A percentile compares a stretch with the other conserved stretches of the same genome.
These are phyloP conservation scores for Elgonia sp. DNA, from an alignment of 2,888 invertebrate genomes.

Conservation along the genomic window DNA sequence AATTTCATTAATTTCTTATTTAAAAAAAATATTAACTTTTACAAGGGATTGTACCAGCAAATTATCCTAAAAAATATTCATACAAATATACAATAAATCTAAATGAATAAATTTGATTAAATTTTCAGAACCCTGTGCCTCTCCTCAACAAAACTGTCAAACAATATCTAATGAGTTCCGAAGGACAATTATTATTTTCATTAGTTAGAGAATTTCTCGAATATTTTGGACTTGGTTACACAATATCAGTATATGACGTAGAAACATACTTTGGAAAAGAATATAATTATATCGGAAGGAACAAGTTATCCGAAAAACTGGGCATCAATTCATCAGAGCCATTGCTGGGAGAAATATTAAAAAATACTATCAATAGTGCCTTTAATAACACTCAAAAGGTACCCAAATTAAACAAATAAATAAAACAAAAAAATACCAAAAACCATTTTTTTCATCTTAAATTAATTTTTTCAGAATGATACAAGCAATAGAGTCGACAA, in stretches of 20 bases:
- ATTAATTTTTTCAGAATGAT: constrained; percentile 80
- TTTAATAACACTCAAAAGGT: constrained; percentile 84
- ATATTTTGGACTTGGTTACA: constrained; percentile 93
- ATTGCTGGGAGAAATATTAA: constrained; percentile 85
- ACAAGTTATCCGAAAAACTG: constrained; percentile 85
- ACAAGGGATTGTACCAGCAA: no score
- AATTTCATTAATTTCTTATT: no score
- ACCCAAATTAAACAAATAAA: no score
- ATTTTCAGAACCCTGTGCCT: constrained; percentile 86
- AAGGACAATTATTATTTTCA: constrained; percentile 89
- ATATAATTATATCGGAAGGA: constrained; percentile 89
- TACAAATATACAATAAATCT: no score
- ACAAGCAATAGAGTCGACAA: constrained; percentile 81
- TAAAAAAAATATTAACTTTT: no score
- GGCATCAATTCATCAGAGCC: constrained; percentile 85
- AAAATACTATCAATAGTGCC: constrained; percentile 84
- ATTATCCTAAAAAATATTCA: no score
- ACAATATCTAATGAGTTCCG: constrained; percentile 88
- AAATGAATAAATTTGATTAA: no score
- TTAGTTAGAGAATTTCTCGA: constrained; percentile 94
- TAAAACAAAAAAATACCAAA: no score
- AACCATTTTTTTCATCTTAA: no score
- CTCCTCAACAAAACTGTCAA: constrained; percentile 88
- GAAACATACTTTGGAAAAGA: constrained; percentile 92
- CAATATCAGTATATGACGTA: constrained; percentile 93